Conservation (phyloP, 2,797 vertebrate species). For the Pelodytes ibericus region DNA sequence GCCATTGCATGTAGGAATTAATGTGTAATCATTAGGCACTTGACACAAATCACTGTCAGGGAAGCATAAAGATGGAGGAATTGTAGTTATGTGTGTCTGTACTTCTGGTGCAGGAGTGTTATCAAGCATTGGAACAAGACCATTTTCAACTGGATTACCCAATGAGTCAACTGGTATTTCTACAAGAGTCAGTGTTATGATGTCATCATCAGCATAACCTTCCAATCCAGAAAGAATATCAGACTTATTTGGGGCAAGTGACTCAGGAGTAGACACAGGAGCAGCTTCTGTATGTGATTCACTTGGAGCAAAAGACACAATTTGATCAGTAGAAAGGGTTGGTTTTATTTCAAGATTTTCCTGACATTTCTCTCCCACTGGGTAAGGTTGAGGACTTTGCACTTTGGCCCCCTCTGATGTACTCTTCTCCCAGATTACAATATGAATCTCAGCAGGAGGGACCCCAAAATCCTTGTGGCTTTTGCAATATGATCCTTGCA, state of each 20-base stretch:
- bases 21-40: neutral
- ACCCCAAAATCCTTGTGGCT: constrained; percentile 72
- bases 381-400: constrained; percentile 12
- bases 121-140: constrained; percentile 12
- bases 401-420: constrained; percentile 37
- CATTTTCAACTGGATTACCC: constrained; percentile 33
- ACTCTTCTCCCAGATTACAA: constrained; percentile 88
- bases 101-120: neutral
- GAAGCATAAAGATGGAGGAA: constrained; percentile 16
- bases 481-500: constrained; percentile 77
- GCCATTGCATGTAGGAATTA: too few species aligned
- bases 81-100: constrained; percentile 5
- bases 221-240: constrained; percentile 70
- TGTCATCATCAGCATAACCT: constrained; percentile 68
- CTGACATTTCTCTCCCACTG: constrained; percentile 28
- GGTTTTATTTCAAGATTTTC: neutral
- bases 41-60: constrained; percentile 18
- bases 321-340: neutral
- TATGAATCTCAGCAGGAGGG: constrained; percentile 80
- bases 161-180: constrained; percentile 65
- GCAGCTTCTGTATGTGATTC: neutral
- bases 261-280: neutral
- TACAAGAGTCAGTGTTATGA: constrained; percentile 77
- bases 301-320: neutral
- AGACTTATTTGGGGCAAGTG: constrained; percentile 24